Percentiles rank a stretch among this genome's conserved stretches.
Evolutionary conservation across 1,140 invertebrate genomes (phyloP).

Genomic region (Dendrolimus punctatus): DNA sequence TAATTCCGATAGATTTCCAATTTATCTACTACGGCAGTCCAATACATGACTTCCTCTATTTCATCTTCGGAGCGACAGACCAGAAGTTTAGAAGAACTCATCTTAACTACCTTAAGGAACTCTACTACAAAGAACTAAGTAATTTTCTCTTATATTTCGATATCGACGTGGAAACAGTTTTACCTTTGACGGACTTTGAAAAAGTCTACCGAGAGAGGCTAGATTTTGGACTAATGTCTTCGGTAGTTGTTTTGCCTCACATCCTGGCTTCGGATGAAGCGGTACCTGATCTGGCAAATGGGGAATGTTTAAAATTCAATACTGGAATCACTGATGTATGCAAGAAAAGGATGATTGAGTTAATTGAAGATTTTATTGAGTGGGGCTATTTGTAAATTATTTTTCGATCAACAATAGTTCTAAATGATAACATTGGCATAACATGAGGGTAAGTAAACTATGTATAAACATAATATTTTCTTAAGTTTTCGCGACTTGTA

Average conservation of each 20-base stretch:
- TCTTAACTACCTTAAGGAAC: slow-evolving; percentile 10
- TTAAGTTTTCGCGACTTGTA: too few relatives aligned
- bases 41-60: slow-evolving; percentile 19
- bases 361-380: slow-evolving; percentile 27
- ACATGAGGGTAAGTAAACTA: too few relatives aligned
- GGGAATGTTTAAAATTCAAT: too few relatives aligned
- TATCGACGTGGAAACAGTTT: slow-evolving; percentile 15
- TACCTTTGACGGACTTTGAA: slow-evolving; percentile 19
- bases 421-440: too few relatives aligned
- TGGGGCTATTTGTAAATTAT: slow-evolving; percentile 17
- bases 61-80: slow-evolving; percentile 18
- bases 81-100: slow-evolving; percentile 10
- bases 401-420: not conserved
- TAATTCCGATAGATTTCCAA: slow-evolving; percentile 25
- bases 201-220: slow-evolving; percentile 16
- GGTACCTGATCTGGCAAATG: slow-evolving; percentile 6
- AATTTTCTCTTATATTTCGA: slow-evolving; percentile 16
- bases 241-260: slow-evolving; percentile 10
- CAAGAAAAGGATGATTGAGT: not conserved
- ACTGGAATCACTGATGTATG: not conserved
- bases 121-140: slow-evolving; percentile 17
- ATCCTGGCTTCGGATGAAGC: slow-evolving; percentile 15
- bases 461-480: too few relatives aligned
- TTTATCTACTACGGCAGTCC: slow-evolving; percentile 23
- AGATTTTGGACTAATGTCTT: slow-evolving; percentile 18